phyloP scores from a whole-genome alignment of 92 coral and sea anemone species.

The Hydrozoanthus gracilis region DNA sequence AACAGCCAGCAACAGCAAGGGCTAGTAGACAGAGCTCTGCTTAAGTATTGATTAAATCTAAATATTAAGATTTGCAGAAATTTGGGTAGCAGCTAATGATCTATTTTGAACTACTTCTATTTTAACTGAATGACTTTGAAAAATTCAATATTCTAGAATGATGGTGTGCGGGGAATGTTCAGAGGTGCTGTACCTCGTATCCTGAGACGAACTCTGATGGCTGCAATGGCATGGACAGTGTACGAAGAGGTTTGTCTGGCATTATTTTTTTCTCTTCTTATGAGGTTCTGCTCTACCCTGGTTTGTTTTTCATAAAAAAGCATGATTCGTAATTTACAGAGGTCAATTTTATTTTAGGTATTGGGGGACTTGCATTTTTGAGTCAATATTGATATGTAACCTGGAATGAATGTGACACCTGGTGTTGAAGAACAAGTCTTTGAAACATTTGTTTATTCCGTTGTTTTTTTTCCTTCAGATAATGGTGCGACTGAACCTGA shows the following conservation, averaged over 20 bases:
- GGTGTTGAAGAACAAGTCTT: too few relatives aligned
- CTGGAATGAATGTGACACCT: not conserved
- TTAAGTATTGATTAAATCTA: too few relatives aligned
- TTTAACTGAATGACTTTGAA: not conserved
- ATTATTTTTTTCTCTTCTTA: not conserved
- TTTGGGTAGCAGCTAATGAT: too few relatives aligned
- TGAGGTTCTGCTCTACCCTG: not conserved
- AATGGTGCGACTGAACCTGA: conserved; percentile 5
- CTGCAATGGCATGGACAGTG: conserved; percentile 98
- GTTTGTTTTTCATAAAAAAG: not conserved
- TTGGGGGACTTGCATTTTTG: too few relatives aligned
- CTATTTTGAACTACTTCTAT: not conserved
- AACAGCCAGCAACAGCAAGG: too few relatives aligned
- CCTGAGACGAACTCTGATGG: conserved; percentile 89
- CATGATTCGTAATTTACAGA: not conserved
- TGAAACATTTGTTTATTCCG: not conserved
- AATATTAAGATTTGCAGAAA: too few relatives aligned
- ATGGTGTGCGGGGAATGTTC: conserved; percentile 86
- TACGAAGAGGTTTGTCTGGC: conserved; percentile 79
- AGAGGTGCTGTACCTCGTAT: conserved; percentile 95
- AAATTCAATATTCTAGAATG: conserved; percentile 50
- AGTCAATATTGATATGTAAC: not conserved
- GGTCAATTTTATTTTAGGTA: too few relatives aligned
- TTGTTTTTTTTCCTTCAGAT: not conserved
- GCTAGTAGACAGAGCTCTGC: too few relatives aligned